Percentiles rank a stretch among this genome's conserved stretches.
Evolutionary conservation across 2,888 invertebrate species (phyloP).

Genomic region (Timema podura): DNA sequence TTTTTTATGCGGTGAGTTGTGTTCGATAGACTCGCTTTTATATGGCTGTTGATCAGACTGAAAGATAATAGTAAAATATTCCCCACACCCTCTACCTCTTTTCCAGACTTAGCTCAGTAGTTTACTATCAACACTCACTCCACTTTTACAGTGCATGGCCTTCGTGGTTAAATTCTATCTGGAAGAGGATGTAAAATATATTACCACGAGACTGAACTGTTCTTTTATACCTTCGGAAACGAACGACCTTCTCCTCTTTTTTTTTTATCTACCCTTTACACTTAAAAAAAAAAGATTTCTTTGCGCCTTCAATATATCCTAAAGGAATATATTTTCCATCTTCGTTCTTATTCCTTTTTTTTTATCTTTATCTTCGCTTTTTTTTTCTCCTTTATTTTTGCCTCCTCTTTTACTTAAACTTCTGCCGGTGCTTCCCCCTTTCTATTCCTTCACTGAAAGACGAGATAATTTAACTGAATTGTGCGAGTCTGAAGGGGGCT

Average conservation of each 20-base stretch:
- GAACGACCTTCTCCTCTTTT: too few species aligned
- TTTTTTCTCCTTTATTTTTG: conserved; percentile 17
- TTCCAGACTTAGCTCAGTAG: too few species aligned
- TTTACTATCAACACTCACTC: too few species aligned
- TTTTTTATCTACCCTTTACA: not conserved
- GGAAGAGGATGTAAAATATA: not conserved
- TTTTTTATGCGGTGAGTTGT: too few species aligned
- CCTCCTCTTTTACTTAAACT: conserved; percentile 16
- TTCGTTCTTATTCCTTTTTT: conserved; percentile 8
- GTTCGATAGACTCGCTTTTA: too few species aligned
- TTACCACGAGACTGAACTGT: conserved; percentile 11
- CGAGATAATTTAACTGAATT: conserved; percentile 31
- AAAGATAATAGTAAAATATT: too few species aligned
- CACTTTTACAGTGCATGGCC: not conserved
- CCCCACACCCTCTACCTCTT: too few species aligned
- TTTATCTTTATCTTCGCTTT: conserved; percentile 13
- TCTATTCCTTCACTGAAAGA: conserved; percentile 18
- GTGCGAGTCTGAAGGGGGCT: conserved; percentile 20
- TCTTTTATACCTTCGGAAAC: not conserved
- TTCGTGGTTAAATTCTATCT: conserved; percentile 15
- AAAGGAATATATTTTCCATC: conserved; percentile 17
- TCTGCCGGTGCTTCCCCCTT: conserved; percentile 18
- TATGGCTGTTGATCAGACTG: too few species aligned
- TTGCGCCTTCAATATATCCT: conserved; percentile 2
- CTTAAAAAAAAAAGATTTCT: not conserved